Evolutionary conservation across 2,888 invertebrate species (phyloP).

Genomic region (Sesia apiformis): DNA sequence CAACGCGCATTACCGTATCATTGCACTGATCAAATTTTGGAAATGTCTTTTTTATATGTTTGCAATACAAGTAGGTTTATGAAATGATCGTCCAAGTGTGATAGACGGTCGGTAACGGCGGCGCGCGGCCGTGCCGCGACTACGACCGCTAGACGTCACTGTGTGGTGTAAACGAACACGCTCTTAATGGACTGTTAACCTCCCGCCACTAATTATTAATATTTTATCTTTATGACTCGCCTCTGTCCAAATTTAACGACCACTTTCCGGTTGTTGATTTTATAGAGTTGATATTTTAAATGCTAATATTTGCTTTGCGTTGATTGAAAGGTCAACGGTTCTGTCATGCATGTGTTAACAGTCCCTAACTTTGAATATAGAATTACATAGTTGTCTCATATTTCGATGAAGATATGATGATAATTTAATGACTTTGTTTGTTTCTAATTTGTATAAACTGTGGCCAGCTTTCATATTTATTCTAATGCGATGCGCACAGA

Average conservation of each 20-base stretch:
- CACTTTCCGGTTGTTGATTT: conserved; percentile 51
- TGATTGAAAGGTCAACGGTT: conserved; percentile 55
- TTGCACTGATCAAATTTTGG: not conserved
- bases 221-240: conserved; percentile 58
- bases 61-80: not conserved
- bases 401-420: conserved; percentile 18
- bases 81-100: conserved; percentile 6
- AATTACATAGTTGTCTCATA: conserved; percentile 29
- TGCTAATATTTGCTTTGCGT: conserved; percentile 49
- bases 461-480: too few relatives aligned
- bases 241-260: conserved; percentile 53
- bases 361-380: conserved; percentile 30
- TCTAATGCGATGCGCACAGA: too few relatives aligned
- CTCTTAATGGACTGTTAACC: conserved; percentile 58
- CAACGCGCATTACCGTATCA: not conserved
- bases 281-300: conserved; percentile 46
- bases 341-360: conserved; percentile 30
- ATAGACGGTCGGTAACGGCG: conserved; percentile 10
- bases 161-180: conserved; percentile 36
- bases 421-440: conserved; percentile 1
- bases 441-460: too few relatives aligned
- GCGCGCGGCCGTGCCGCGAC: conserved; percentile 13
- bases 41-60: not conserved
- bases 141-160: conserved; percentile 21
- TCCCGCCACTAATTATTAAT: conserved; percentile 58